phyloP scores from a whole-genome alignment of 2,888 invertebrate genomes.

The Volucella inanis region DNA sequence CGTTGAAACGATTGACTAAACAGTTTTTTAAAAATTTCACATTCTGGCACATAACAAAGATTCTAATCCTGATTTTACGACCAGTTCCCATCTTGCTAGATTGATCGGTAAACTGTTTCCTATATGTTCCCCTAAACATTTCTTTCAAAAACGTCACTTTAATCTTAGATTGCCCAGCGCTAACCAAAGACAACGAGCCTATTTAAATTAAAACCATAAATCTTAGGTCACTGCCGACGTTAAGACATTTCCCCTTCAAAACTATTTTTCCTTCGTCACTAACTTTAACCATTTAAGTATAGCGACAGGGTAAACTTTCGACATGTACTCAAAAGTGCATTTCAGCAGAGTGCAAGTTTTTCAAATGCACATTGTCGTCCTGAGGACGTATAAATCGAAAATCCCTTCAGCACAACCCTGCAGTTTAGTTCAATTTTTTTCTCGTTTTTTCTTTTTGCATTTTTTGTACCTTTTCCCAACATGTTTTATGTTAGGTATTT shows the following conservation, averaged over 20 bases:
- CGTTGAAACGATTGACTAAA: no score
- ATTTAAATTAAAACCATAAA: no score
- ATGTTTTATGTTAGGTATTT: conserved; percentile 63
- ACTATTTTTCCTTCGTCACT: conserved; percentile 22
- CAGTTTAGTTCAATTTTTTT: neutral
- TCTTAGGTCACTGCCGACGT: no score
- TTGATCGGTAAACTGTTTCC: no score
- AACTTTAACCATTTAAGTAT: conserved; percentile 42
- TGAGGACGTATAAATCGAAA: conserved; percentile 31
- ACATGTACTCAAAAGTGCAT: conserved; percentile 71
- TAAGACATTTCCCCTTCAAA: neutral
- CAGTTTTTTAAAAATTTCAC: no score
- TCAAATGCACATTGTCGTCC: conserved; percentile 57
- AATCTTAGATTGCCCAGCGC: neutral
- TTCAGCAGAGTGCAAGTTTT: conserved; percentile 55
- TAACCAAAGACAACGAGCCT: neutral
- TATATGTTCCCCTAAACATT: no score
- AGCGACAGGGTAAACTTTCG: conserved; percentile 58
- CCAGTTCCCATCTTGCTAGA: no score
- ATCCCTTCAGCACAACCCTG: conserved; percentile 9
- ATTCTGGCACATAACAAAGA: no score
- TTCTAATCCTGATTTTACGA: no score
- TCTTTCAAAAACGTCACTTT: no score
- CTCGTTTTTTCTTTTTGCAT: neutral
- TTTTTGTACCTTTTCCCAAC: conserved; percentile 16